Base-by-base conservation (phyloP, 2,888 invertebrate species). In the Drosophila quinaria region DNA sequence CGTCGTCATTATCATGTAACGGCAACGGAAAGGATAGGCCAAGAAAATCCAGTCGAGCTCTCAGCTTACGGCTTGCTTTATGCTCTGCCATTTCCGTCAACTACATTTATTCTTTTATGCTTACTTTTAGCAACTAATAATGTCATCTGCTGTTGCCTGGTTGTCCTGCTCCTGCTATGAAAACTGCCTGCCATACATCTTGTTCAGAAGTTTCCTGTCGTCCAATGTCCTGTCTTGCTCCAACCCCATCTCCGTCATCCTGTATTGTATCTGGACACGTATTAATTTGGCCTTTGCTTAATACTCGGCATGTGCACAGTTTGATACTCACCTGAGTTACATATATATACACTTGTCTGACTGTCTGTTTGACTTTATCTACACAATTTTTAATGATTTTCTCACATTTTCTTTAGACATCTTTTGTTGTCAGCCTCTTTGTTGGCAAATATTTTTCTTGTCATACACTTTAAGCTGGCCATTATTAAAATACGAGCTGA, bases 381-480 rank as follows among this genome's bases (percentile, higher is more conserved):
- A 47, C n/a, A 67, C 84, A 83, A 71, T 83, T 85, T 87, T 78
- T 86, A 86, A 85, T 88, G 88, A 80, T 78, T 86, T 77, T 75
- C 61, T 64, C 63, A 70, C 70, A 74, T 70, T 74, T 70, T 61
- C 64, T 51, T 59, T 63, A 54, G 63, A 17, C 73, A 44, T 70
- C 72, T 79, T 80, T 82, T 80, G 71, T 77, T 77, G 70, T 70
- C 70, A 61, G 69, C 49, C 67, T 70, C 80, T 80, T 82, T 84
- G 88, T 87, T 80, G 86, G 88, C 83, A 82, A 84, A 87, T 77
- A 88, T 82, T 87, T 83, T 83, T 87, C 85, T 77, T 81, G 84
- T 87, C 78, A 65, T 89, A 87, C 87, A 89, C 87, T 88, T 86
- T 89, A 88, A 86, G 89, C 89, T 75, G 89, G 83, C 86, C 88